phyloP scores from a whole-genome alignment of 2,888 invertebrate genomes.

The Protophormia terraenovae region DNA sequence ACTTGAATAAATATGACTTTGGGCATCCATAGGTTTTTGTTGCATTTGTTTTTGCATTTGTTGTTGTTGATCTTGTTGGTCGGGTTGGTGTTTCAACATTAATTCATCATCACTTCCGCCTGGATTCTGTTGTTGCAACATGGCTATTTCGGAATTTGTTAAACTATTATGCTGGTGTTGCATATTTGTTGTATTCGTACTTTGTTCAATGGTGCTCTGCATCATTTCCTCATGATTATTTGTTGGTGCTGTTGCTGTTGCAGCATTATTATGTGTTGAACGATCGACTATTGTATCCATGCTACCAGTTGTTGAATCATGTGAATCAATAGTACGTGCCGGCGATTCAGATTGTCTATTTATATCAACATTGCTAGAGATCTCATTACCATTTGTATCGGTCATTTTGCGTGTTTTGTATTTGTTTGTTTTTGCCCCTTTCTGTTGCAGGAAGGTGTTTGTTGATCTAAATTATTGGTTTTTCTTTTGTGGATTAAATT shows the following conservation, averaged over 20 bases:
- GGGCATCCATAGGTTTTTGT: conserved; percentile 73
- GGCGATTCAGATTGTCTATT: conserved; percentile 79
- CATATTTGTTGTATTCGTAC: conserved; percentile 76
- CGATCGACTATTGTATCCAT: conserved; percentile 80
- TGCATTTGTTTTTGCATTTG: conserved; percentile 68
- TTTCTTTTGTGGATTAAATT: conserved; percentile 39
- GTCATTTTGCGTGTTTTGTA: conserved; percentile 45
- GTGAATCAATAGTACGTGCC: conserved; percentile 79
- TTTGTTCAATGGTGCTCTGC: conserved; percentile 75
- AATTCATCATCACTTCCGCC: conserved; percentile 67
- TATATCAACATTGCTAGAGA: conserved; percentile 65
- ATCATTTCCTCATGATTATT: conserved; percentile 73
- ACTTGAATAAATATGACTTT: conserved; percentile 81
- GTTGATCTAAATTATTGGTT: conserved; percentile 43
- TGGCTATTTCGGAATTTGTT: conserved; percentile 79
- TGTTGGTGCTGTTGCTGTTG: conserved; percentile 51
- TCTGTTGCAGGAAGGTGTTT: conserved; percentile 53
- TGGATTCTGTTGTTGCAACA: conserved; percentile 73
- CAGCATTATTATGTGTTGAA: conserved; percentile 48
- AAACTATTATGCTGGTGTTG: conserved; percentile 74
- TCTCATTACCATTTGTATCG: conserved; percentile 64
- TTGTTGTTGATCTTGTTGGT: conserved; percentile 61
- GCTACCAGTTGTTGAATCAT: conserved; percentile 79
- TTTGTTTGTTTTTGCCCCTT: not conserved
- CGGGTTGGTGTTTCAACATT: conserved; percentile 56